Conservation (phyloP, 2,888 invertebrate genomes). For the Calameuta idolon region DNA sequence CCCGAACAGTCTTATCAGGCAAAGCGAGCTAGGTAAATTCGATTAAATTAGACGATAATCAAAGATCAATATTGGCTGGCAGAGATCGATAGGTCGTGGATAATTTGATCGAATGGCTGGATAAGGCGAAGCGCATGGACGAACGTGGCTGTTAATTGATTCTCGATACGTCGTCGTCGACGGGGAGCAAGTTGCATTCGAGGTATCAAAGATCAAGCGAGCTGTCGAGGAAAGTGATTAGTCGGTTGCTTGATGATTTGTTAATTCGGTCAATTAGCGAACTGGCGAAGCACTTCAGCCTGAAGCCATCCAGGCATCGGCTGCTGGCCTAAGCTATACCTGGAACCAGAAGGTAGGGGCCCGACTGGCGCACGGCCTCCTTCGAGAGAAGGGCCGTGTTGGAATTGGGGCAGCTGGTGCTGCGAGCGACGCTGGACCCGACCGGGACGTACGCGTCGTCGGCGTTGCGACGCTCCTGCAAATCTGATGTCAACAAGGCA, state of each 20-base stretch:
- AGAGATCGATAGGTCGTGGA: background rate
- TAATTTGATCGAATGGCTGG: background rate
- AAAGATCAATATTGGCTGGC: background rate
- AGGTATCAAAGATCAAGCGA: background rate
- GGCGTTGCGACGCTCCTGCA: conserved; percentile 61
- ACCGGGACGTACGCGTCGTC: conserved; percentile 53
- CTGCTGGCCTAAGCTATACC: conserved; percentile 67
- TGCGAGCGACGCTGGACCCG: conserved; percentile 52
- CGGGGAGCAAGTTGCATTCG: background rate
- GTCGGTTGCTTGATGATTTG: conserved; percentile 13
- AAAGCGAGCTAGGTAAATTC: background rate
- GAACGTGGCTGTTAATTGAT: background rate
- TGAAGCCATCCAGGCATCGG: conserved; percentile 28
- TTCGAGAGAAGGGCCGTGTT: conserved; percentile 64
- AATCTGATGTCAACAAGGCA: conserved; percentile 66
- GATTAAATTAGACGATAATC: background rate
- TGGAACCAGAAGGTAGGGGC: conserved; percentile 72
- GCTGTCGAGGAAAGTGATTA: conserved; percentile 1
- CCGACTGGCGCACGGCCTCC: conserved; percentile 69
- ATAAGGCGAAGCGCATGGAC: background rate
- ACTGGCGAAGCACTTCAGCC: conserved; percentile 30
- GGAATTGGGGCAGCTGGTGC: conserved; percentile 64
- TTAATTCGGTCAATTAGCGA: background rate
- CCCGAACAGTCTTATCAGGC: background rate
- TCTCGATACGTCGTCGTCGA: background rate